Conservation (phyloP, 2,797 vertebrate genomes). For the Pelochelys cantorii region DNA sequence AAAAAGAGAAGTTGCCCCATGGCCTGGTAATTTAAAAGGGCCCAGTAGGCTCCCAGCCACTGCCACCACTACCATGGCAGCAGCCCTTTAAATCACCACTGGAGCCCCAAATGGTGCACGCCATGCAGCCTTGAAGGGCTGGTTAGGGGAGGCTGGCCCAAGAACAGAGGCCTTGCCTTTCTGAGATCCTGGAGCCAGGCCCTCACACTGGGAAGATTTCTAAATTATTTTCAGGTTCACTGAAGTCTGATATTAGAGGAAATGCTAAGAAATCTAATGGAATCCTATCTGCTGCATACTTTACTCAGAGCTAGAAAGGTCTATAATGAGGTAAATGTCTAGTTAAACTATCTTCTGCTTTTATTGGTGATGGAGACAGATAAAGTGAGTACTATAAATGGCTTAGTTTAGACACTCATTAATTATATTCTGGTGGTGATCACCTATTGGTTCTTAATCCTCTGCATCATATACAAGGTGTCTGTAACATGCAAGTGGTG, state of each 20-base stretch:
- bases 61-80: too few relatives aligned
- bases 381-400: not conserved
- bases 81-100: too few relatives aligned
- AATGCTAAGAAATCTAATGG: not conserved
- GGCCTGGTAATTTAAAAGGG: too few relatives aligned
- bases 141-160: too few relatives aligned
- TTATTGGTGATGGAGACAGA: not conserved
- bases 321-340: not conserved
- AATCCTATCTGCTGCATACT: not conserved
- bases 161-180: too few relatives aligned
- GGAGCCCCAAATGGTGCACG: too few relatives aligned
- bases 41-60: too few relatives aligned
- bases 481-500: constrained; percentile 6
- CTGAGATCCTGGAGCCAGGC: too few relatives aligned
- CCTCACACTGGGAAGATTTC: too few relatives aligned
- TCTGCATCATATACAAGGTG: not conserved
- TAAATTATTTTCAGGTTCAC: not conserved
- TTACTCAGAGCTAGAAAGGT: not conserved
- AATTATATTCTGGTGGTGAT: not conserved
- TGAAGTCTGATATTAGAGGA: not conserved
- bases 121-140: too few relatives aligned
- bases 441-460: constrained; percentile 1
- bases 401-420: not conserved
- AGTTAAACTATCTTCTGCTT: not conserved
- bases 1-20: too few relatives aligned